A percentile compares a stretch with the other conserved stretches of the same genome.
Conservation (phyloP, 2,888 invertebrate species). For the Agriopis marginaria region DNA sequence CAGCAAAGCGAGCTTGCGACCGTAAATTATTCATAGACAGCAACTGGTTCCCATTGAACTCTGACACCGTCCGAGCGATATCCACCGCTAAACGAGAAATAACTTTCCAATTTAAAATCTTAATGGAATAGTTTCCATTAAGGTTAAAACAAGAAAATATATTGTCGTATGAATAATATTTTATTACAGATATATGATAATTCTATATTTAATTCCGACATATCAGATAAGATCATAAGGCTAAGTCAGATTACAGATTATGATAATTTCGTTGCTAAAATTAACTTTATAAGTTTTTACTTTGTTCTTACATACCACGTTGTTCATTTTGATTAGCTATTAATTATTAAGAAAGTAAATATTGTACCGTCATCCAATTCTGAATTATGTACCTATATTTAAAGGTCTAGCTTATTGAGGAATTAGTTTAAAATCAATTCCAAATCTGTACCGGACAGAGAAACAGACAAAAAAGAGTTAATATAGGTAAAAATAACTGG, state of each 20-base stretch:
- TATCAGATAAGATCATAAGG: constrained; percentile 6
- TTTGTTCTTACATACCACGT: no score
- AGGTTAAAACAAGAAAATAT: constrained; percentile 20
- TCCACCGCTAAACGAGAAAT: constrained; percentile 47
- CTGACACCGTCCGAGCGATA: constrained; percentile 55
- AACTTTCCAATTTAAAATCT: constrained; percentile 46
- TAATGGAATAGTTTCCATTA: constrained; percentile 20
- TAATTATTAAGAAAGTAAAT: no score
- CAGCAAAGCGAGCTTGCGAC: constrained; percentile 1
- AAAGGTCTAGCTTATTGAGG: no score
- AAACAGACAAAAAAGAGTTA: no score
- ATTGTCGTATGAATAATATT: not conserved
- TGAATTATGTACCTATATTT: no score
- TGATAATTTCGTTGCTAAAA: constrained; percentile 22
- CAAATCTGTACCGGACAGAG: no score
- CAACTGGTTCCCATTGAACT: constrained; percentile 32
- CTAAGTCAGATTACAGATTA: constrained; percentile 7
- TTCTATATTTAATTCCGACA: constrained; percentile 18
- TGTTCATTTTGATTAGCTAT: no score
- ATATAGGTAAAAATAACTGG: no score
- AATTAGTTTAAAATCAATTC: no score
- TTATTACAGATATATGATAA: constrained; percentile 19
- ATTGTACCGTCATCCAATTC: no score
- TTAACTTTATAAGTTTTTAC: no score
- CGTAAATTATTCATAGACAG: constrained; percentile 30